These are phyloP conservation scores for Platalea minor DNA, from an alignment of 2,797 vertebrate species.

Conservation along the genomic window DNA sequence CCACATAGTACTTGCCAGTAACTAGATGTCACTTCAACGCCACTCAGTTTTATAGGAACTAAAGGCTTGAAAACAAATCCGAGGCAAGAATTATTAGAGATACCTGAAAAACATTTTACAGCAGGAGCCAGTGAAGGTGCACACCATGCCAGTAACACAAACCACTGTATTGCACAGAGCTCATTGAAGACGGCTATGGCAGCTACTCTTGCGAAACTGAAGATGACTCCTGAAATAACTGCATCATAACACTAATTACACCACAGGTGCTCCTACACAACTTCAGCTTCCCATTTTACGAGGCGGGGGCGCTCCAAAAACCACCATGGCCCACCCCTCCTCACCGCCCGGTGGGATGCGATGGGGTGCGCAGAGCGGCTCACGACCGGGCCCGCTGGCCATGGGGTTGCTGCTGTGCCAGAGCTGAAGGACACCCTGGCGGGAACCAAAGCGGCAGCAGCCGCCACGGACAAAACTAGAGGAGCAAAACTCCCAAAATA, in stretches of 20 bases:
- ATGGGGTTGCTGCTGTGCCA: neutral
- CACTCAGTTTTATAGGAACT: neutral
- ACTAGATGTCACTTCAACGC: neutral
- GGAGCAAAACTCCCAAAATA: neutral
- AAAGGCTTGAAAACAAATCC: neutral
- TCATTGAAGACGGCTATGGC: conserved; percentile 16
- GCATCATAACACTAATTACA: neutral
- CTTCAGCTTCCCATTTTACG: neutral
- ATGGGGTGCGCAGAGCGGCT: neutral
- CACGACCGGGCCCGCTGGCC: neutral
- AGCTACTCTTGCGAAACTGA: conserved; percentile 44
- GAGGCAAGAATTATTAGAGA: neutral
- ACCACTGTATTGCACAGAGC: neutral
- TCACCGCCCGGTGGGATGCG: neutral
- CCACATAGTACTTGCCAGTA: neutral
- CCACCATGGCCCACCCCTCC: neutral
- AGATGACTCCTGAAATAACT: conserved; percentile 27
- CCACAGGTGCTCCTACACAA: neutral
- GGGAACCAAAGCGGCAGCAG: neutral
- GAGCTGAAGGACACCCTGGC: neutral
- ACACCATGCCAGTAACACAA: neutral
- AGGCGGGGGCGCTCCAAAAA: neutral
- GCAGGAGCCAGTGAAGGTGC: neutral
- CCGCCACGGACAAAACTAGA: neutral
- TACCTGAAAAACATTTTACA: neutral